Evolutionary conservation across 2,797 vertebrate genomes (phyloP), one percentile per base, ranked within the genome.

Genomic region (Phrynocephalus vlangalii): DNA sequence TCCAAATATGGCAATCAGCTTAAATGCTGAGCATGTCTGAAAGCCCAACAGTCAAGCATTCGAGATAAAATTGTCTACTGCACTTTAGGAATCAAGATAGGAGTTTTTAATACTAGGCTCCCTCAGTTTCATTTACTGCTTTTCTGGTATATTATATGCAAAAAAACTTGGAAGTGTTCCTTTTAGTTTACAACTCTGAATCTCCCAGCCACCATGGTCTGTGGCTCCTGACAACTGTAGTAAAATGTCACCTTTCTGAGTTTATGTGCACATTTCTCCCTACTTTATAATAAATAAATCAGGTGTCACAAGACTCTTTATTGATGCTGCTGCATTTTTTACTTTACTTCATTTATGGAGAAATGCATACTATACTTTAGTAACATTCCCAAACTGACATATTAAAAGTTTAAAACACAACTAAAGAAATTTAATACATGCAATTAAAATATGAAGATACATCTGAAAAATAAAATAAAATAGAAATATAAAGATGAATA

Each of bases 1-100:
- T 60, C 87, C 87, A 88, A 85, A 88, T 85, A 85, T 56, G 72
- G 87, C 75, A 18, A 82, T 81, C 75, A 60, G 66, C 52, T 60
- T 70, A 56, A 48, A 83, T 80, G n/a, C 48, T 79, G 26, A 85
- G 26, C 20, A 85, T 76, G 63, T 52, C 81, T 70, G 63, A 87
- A 75, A 76, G 70, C 26, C 28, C 44, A 52, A 22, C 68, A 33
- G 48, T 30, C 30, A 88, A 56, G 24, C 60, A 85, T 10, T 18
- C 3, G 76, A 85, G 78, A 88, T 85, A 82, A 88, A 83, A 70
- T 24, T 70, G 24, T 76, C 71, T 81, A 66, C 15, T 75, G 71
- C 72, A 82, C 87, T 81, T 85, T 71, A 44, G 9, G 60, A 68
- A 75, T 52, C 30, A 85, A 48, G 78, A 81, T 68, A 88, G 30